Percentiles rank a stretch among this genome's conserved stretches.
Evolutionary conservation across 2,888 invertebrate genomes (phyloP).

Genomic region (Melitaea athalia): DNA sequence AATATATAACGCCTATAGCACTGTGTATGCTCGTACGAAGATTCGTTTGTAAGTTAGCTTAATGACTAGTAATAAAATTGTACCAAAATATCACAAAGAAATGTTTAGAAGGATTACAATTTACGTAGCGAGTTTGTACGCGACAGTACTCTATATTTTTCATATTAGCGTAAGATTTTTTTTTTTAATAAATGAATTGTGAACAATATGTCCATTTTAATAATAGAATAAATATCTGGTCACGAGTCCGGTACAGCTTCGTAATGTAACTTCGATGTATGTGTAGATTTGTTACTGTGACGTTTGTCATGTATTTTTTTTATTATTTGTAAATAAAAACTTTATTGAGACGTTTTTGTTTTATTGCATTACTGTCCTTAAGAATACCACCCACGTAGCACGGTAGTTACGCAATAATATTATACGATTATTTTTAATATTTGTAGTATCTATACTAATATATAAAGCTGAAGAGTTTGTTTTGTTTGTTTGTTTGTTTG

Average conservation of each 20-base stretch:
- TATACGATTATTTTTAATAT: no score
- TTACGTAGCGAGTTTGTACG: constrained; percentile 28
- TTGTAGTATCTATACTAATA: no score
- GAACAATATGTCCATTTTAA: constrained; percentile 27
- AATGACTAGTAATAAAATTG: constrained; percentile 38
- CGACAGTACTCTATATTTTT: constrained; percentile 35
- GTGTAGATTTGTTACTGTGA: constrained; percentile 49
- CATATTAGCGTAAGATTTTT: constrained; percentile 22
- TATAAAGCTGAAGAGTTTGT: no score
- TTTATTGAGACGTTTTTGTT: constrained; percentile 44
- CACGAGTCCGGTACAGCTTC: constrained; percentile 40
- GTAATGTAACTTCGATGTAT: constrained; percentile 35
- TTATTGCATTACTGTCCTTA: constrained; percentile 27
- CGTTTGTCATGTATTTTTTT: constrained; percentile 46
- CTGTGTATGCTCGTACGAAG: constrained; percentile 31
- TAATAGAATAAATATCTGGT: constrained; percentile 36
- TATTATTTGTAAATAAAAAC: constrained; percentile 53
- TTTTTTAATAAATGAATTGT: constrained; percentile 25
- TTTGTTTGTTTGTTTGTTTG: no score
- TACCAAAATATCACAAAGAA: constrained; percentile 45
- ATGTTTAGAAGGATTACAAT: constrained; percentile 31
- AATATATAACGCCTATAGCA: constrained; percentile 13
- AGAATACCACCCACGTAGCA: no score
- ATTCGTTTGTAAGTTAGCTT: constrained; percentile 27
- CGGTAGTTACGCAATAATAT: no score